These are phyloP conservation scores for Ctenoplectra terminalis DNA, from an alignment of 1,140 invertebrate species.

Conservation along the genomic window DNA sequence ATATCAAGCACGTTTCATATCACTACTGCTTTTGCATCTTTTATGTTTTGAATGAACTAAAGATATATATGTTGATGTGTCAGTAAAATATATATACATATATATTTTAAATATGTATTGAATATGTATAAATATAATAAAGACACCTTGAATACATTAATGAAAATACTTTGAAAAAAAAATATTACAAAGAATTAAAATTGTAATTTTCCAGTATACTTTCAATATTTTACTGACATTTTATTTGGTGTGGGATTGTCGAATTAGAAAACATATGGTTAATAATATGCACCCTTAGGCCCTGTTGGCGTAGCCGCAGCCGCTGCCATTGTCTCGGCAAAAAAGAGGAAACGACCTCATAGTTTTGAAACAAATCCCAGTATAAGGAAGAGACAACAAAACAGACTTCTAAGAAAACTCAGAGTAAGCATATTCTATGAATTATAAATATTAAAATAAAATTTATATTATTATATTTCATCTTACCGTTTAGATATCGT, in stretches of 20 bases:
- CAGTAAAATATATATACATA: conserved; percentile 22
- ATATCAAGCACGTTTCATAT: conserved; percentile 61
- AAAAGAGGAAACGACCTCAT: conserved; percentile 97
- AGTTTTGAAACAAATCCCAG: conserved; percentile 99
- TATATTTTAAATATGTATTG: no score
- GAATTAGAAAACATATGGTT: conserved; percentile 39
- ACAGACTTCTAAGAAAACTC: conserved; percentile 93
- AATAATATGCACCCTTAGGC: conserved; percentile 83
- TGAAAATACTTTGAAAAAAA: neutral
- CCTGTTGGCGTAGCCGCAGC: conserved; percentile 98
- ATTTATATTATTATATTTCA: neutral
- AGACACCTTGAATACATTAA: neutral
- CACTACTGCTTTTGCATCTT: conserved; percentile 68
- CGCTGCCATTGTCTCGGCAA: conserved; percentile 97
- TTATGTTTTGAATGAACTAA: conserved; percentile 53
- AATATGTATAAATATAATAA: neutral
- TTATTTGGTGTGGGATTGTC: conserved; percentile 9
- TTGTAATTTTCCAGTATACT: neutral
- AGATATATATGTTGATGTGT: conserved; percentile 41
- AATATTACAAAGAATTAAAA: neutral
- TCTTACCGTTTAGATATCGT: neutral
- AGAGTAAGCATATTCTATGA: conserved; percentile 85
- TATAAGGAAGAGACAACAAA: conserved; percentile 97
- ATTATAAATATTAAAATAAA: no score
- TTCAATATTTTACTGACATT: conserved; percentile 52